phyloP scores from a whole-genome alignment of 1,140 invertebrate species.

The Aphaenogaster floridana region DNA sequence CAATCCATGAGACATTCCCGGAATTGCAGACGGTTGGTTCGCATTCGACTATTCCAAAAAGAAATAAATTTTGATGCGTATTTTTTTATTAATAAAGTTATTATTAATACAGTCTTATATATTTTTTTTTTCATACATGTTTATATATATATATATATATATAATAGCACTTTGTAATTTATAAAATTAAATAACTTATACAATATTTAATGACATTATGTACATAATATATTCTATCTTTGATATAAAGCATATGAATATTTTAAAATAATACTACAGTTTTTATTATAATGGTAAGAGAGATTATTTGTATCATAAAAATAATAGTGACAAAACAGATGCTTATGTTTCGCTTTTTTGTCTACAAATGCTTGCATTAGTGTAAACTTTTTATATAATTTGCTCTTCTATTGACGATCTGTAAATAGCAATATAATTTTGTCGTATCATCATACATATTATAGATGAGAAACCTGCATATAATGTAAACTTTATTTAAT shows the following conservation, averaged over 20 bases:
- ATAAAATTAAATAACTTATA: background rate
- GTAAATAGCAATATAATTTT: conserved; percentile 11
- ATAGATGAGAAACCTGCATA: background rate
- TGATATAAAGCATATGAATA: background rate
- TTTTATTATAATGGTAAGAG: background rate
- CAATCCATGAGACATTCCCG: background rate
- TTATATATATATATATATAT: background rate
- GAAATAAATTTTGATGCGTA: background rate
- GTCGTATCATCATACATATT: background rate
- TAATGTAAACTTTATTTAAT: conserved; percentile 37
- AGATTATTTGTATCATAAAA: background rate
- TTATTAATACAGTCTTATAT: background rate
- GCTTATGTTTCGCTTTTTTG: background rate
- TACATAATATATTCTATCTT: background rate
- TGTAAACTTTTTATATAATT: background rate
- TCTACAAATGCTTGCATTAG: background rate
- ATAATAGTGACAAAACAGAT: background rate
- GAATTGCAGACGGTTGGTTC: conserved; percentile 18
- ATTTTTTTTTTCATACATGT: background rate
- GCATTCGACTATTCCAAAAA: background rate
- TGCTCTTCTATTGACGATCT: background rate
- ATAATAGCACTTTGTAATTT: background rate
- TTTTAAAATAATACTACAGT: background rate
- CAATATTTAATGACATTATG: background rate
- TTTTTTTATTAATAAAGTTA: background rate